Conservation (phyloP, 2,797 vertebrate species). For the Pipistrellus nathusii region DNA sequence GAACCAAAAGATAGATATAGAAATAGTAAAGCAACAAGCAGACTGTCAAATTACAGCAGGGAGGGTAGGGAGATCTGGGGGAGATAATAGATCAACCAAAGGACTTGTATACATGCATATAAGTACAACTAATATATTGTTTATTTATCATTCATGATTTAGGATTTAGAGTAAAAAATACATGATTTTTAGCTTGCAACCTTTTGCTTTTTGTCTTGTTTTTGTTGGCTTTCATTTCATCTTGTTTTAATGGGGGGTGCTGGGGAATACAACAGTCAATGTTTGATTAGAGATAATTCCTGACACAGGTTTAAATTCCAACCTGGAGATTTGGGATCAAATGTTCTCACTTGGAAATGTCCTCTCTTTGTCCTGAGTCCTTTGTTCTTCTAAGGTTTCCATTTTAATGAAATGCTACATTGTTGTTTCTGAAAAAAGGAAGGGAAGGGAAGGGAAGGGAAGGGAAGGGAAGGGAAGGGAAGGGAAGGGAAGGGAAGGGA, state of each 20-base stretch:
- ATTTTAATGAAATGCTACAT: constrained; percentile 12
- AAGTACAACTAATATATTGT: background rate
- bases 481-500: too few species aligned
- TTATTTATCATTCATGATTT: constrained; percentile 26
- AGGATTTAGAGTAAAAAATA: background rate
- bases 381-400: background rate
- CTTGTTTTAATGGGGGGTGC: background rate
- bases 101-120: too few species aligned
- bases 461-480: background rate
- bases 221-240: constrained; percentile 12
- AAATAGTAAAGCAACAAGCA: too few species aligned
- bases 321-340: background rate
- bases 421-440: background rate
- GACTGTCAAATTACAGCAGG: too few species aligned
- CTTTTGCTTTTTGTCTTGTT: background rate
- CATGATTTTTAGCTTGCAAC: background rate
- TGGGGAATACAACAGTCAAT: background rate
- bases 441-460: background rate
- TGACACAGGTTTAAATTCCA: constrained; percentile 37
- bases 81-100: too few species aligned
- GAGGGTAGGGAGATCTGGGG: too few species aligned
- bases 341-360: constrained; percentile 4
- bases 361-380: background rate
- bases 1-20: too few species aligned
- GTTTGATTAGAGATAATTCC: background rate